A percentile compares a stretch with the other conserved stretches of the same genome.
phyloP scores from a whole-genome alignment of 2,888 invertebrate species.

The Spodoptera littoralis region DNA sequence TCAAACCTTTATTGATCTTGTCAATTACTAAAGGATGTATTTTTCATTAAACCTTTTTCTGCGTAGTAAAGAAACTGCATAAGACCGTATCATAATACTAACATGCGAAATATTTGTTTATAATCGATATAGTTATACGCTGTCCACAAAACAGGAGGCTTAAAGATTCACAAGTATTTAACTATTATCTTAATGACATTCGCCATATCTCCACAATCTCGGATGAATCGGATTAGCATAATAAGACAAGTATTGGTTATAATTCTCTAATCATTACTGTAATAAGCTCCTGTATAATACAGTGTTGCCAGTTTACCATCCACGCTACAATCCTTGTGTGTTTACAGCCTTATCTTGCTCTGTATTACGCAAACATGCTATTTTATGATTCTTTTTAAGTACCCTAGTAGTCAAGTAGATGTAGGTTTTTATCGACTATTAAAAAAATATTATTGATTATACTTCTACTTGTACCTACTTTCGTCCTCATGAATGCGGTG shows the following conservation, averaged over 20 bases:
- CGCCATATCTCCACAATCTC: slow-evolving; percentile 19
- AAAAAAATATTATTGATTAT: background rate
- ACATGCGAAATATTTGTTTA: no score
- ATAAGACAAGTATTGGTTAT: slow-evolving; percentile 21
- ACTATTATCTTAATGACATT: background rate
- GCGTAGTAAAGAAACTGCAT: no score
- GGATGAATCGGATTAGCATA: slow-evolving; percentile 23
- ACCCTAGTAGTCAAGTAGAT: slow-evolving; percentile 1
- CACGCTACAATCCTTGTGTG: slow-evolving; percentile 12
- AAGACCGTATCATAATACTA: no score
- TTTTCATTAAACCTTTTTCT: no score
- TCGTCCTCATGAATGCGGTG: no score
- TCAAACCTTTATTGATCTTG: no score
- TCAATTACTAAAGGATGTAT: no score
- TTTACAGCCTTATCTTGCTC: slow-evolving; percentile 28
- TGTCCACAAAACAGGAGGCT: no score
- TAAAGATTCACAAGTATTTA: background rate
- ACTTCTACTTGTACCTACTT: no score
- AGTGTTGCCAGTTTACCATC: slow-evolving; percentile 7
- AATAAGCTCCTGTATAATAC: slow-evolving; percentile 18
- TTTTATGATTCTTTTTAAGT: slow-evolving; percentile 5
- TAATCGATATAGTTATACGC: no score
- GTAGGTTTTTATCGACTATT: background rate
- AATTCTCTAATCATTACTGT: slow-evolving; percentile 14
- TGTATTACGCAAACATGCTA: slow-evolving; percentile 19